Evolutionary conservation across 2,888 invertebrate genomes (phyloP).

Genomic region (Eudasyphora cyanicolor): DNA sequence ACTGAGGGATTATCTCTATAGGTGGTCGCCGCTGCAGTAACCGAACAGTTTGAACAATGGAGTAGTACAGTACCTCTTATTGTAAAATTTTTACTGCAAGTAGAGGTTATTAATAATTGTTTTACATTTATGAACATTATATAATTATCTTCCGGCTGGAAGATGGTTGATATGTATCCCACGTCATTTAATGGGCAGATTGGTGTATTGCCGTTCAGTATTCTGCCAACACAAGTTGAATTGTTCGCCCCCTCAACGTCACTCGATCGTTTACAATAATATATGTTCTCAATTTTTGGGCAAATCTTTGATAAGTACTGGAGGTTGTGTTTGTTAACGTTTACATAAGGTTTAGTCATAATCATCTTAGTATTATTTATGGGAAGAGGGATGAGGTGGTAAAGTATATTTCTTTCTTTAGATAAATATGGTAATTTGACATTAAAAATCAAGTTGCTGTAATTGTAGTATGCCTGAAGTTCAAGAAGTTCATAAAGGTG

Average conservation of each 20-base stretch:
- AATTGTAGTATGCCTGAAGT: conserved; percentile 57
- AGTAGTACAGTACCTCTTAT: conserved; percentile 13
- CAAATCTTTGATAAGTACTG: conserved; percentile 34
- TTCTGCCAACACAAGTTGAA: conserved; percentile 15
- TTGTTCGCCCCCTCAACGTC: background rate
- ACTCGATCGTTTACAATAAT: conserved; percentile 16
- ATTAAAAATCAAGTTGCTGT: conserved; percentile 62
- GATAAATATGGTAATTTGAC: conserved; percentile 54
- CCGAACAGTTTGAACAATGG: background rate
- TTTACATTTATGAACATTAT: conserved; percentile 30
- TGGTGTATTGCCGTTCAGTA: conserved; percentile 3
- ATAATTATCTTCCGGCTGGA: conserved; percentile 30
- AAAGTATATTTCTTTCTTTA: conserved; percentile 31
- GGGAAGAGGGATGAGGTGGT: conserved; percentile 55
- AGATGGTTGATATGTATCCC: conserved; percentile 15
- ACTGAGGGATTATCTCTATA: background rate
- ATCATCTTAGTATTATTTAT: conserved; percentile 57
- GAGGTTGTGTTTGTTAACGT: conserved; percentile 17
- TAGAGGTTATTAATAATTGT: conserved; percentile 13
- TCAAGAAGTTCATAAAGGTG: conserved; percentile 61
- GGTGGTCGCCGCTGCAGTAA: background rate
- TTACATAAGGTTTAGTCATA: conserved; percentile 43
- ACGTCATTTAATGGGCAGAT: conserved; percentile 24
- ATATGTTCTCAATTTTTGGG: no score
- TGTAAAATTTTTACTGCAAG: conserved; percentile 36